These are phyloP conservation scores for Enteromius radiatus DNA, from an alignment of 2,797 vertebrate genomes.

Conservation along the genomic window DNA sequence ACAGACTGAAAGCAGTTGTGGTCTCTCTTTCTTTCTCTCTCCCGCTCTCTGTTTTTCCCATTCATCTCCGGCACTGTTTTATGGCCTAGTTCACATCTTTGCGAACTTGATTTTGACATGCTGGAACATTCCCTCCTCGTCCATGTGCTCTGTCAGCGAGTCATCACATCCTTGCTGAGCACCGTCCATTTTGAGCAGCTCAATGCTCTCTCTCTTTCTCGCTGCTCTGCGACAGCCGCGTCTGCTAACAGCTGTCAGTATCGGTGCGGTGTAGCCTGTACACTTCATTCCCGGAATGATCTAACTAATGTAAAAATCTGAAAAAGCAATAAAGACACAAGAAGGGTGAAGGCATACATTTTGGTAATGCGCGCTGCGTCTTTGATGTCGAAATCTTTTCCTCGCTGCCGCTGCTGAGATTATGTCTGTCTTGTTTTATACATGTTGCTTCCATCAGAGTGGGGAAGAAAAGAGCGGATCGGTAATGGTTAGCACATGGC, in stretches of 20 bases:
- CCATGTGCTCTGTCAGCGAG: slow-evolving; percentile 73
- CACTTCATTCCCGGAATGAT: slow-evolving; percentile 72
- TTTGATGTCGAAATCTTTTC: slow-evolving; percentile 82
- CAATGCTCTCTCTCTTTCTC: not conserved
- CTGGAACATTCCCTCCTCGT: slow-evolving; percentile 74
- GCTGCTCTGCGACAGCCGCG: not conserved
- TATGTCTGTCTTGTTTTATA: slow-evolving; percentile 72
- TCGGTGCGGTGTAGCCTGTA: slow-evolving; percentile 43
- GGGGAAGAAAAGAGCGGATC: slow-evolving; percentile 73
- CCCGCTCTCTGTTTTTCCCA: slow-evolving; percentile 63
- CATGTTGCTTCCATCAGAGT: slow-evolving; percentile 83
- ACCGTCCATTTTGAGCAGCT: slow-evolving; percentile 33
- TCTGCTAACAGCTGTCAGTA: slow-evolving; percentile 42
- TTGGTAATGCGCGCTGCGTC: slow-evolving; percentile 68
- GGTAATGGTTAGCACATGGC: slow-evolving; percentile 85
- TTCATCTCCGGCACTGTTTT: slow-evolving; percentile 71
- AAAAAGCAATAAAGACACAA: slow-evolving; percentile 60
- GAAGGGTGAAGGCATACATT: slow-evolving; percentile 70
- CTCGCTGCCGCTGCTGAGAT: slow-evolving; percentile 78
- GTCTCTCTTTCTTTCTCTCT: slow-evolving; percentile 50
- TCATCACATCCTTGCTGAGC: slow-evolving; percentile 60
- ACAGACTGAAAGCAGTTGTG: slow-evolving; percentile 63
- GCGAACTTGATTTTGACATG: slow-evolving; percentile 69
- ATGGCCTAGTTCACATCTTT: slow-evolving; percentile 73
- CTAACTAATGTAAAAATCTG: slow-evolving; percentile 68